Conservation (phyloP, 1,140 invertebrate genomes). For the Maniola jurtina region DNA sequence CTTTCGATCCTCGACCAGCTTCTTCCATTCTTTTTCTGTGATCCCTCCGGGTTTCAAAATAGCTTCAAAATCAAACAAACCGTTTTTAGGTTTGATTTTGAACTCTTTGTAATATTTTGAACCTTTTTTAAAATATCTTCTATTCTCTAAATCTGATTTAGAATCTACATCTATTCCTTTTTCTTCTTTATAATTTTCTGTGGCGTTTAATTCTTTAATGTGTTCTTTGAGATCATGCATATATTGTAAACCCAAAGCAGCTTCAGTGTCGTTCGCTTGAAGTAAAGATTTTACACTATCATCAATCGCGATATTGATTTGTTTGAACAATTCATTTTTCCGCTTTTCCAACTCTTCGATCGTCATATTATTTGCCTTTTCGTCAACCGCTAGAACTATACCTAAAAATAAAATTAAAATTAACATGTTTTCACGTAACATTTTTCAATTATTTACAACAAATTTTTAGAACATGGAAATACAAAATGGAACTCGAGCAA, state of each 20-base stretch:
- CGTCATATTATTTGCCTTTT: slow-evolving; percentile 14
- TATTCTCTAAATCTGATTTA: slow-evolving; percentile 23
- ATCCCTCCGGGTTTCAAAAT: slow-evolving; percentile 28
- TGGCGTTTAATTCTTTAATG: slow-evolving; percentile 35
- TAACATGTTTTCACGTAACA: neutral
- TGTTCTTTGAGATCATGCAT: slow-evolving; percentile 45
- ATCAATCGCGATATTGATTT: slow-evolving; percentile 51
- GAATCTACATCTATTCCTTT: slow-evolving; percentile 14
- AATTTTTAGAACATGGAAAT: neutral
- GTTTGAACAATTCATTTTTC: slow-evolving; percentile 39
- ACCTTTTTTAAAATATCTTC: slow-evolving; percentile 18
- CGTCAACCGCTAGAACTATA: neutral
- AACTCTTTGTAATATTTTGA: slow-evolving; percentile 21
- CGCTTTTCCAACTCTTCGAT: slow-evolving; percentile 41
- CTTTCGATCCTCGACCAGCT: slow-evolving; percentile 31
- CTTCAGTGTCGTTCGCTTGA: slow-evolving; percentile 41
- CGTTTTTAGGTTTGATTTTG: slow-evolving; percentile 19
- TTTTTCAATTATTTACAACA: neutral
- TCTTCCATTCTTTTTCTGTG: slow-evolving; percentile 25
- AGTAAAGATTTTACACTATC: slow-evolving; percentile 43
- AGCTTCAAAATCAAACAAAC: slow-evolving; percentile 27
- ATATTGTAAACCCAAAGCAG: slow-evolving; percentile 37
- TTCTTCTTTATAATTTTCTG: slow-evolving; percentile 19
- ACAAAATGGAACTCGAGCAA: too few relatives aligned
- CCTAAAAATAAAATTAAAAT: neutral